Evolutionary conservation across 2,888 invertebrate genomes (phyloP), one percentile per base, ranked within the genome.

Genomic region (Ochropleura leucogaster): DNA sequence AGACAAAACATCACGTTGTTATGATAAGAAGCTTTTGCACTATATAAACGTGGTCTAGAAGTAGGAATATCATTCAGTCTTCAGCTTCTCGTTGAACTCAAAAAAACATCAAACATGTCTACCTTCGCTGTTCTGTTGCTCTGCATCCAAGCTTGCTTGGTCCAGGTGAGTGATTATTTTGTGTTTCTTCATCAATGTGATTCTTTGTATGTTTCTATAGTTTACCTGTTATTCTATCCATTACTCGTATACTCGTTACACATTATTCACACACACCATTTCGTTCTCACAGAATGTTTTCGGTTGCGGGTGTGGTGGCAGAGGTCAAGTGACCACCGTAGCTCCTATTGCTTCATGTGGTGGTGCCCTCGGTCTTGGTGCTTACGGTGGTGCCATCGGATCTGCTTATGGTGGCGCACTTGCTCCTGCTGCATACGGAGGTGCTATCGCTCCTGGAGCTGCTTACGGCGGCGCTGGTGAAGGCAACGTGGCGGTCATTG

Each of bases 401-500:
- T 16, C 59, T 59, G 40, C 4, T 59, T 59, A 40, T 16, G 59
- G 59, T 59, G 16, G 59, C 40, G 59, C 59, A 16, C 1, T 59
- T 16, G 16, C 16, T 16, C 59, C 59, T 59, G 40, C 57, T 59
- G 40, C 1, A 4, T 40, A 12, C 3, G 79, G 79, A 10, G 76
- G 68, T 30, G 59, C 53, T 8, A 7, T 65, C 1, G 72, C 12
- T 53, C 20, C 53, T 44, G 67, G 57, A 16, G 55, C 71, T 14
- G 70, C 67, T 44, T 80, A 74, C 62, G 74, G 72, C 0, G 82
- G 82, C 12, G 12, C 14, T 40, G 92, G 92, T 5, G 89, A 90
- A 72, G 92, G 92, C 1, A 83, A 88, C n/a, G 77, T 92, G 64
- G 83, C 83, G 5, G 90, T 92, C 1, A 69, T 69, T 63, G 92